Base-by-base conservation (phyloP, 2,113 vertebrate genomes). In the Charina bottae region DNA sequence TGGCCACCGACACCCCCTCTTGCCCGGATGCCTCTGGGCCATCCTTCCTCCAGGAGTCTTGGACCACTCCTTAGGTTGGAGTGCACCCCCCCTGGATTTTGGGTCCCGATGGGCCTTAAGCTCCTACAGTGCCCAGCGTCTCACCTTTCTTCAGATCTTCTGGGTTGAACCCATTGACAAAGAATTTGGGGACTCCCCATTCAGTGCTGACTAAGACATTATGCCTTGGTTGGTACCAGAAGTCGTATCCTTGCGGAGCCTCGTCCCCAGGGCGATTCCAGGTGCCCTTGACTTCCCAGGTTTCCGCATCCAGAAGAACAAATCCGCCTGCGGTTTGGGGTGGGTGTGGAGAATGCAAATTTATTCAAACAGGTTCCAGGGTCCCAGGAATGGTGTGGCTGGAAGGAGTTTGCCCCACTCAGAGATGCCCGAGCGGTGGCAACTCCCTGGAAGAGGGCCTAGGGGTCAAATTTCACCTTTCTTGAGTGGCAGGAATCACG, bases 181-280 rank as follows among this genome's bases (percentile, higher is more conserved):
- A 93, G 28, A 92, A 94, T 90, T 97, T 98, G 0, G 98, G 98
- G 0, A 97, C 94, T 0, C 98, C 98, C 98, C 97, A 98, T 37
- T 98, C 98, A 0, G 97, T 97, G 96, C 98, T 98, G 78, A 98
- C 97, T 98, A 98, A 97, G 94, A 98, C 98, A 0, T 98, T 98
- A 95, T 98, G 98, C 8, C 96, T 96, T 0, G 98, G 98, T 83
- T 98, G 98, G 95, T 98, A 98, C 98, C 98, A 98, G 96, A 98
- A 98, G 93, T 98, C 98, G 2, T 98, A 98, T 23, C 98, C 98
- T 12, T 98, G 98, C 0, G 97, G 97, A 0, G 96, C 97, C 0
- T 97, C 97, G 3, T 98, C 97, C 0, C 97, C 98, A 0, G 97
- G 95, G 0, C 92, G 95, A 93, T 98, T 98, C 98, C 98, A 98